Percentiles rank a stretch among this genome's conserved stretches.
Evolutionary conservation across 2,888 invertebrate genomes (phyloP).

Genomic region (Melinopterus prodromus): DNA sequence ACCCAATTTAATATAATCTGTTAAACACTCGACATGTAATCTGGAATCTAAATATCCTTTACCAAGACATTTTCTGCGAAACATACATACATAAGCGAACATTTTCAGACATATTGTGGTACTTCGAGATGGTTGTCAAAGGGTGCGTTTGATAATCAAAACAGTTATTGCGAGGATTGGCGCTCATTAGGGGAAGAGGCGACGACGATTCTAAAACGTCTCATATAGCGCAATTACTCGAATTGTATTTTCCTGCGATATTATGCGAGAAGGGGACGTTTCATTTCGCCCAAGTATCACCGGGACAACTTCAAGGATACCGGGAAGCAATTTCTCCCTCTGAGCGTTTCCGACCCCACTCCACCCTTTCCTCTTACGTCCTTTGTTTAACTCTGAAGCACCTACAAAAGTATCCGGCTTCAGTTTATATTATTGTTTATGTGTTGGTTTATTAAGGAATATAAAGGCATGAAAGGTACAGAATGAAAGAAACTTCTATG

Average conservation of each 20-base stretch:
- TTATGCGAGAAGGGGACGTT: background rate
- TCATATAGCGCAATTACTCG: background rate
- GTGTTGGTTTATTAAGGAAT: background rate
- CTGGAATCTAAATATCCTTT: too few relatives aligned
- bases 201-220: background rate
- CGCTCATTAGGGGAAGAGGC: background rate
- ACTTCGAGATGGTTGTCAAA: background rate
- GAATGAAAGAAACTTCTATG: background rate
- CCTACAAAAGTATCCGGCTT: background rate
- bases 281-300: background rate
- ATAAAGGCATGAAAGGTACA: background rate
- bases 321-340: too few relatives aligned
- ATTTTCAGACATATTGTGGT: background rate
- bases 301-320: background rate
- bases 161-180: background rate
- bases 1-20: too few relatives aligned
- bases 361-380: background rate
- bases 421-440: background rate
- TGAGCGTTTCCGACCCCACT: too few relatives aligned
- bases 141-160: conserved; percentile 4
- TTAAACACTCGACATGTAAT: too few relatives aligned
- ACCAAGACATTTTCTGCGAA: too few relatives aligned
- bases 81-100: background rate
- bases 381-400: background rate
- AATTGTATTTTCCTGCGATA: background rate